Conservation (phyloP, 2,797 vertebrate species). For the Tadarida brasiliensis region DNA sequence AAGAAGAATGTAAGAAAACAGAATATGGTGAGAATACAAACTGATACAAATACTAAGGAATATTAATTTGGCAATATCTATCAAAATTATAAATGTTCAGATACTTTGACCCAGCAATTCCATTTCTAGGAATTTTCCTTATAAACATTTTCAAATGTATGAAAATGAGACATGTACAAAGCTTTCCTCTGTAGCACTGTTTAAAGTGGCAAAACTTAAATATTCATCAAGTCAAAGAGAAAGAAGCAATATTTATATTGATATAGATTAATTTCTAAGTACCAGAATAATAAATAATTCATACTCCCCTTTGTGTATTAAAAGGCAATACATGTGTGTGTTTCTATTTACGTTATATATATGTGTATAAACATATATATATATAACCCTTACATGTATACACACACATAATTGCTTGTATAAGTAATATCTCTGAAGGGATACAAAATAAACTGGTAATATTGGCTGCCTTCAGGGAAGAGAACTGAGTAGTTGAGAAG, state of each 20-base stretch:
- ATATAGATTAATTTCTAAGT: neutral
- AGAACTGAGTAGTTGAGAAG: neutral
- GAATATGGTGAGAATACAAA: neutral
- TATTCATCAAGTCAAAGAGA: neutral
- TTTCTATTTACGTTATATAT: neutral
- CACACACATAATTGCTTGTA: neutral
- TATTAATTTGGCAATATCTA: neutral
- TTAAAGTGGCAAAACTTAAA: neutral
- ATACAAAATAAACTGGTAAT: constrained; percentile 11
- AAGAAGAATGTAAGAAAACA: neutral
- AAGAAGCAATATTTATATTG: neutral
- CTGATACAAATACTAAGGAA: neutral
- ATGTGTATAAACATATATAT: too few relatives aligned
- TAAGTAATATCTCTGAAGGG: neutral
- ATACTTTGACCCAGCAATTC: neutral
- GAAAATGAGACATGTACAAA: constrained; percentile 23
- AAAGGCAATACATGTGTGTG: neutral
- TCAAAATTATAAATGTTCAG: neutral
- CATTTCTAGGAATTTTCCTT: neutral
- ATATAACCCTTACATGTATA: neutral
- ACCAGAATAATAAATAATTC: constrained; percentile 22
- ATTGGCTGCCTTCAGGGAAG: neutral
- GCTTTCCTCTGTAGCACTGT: neutral
- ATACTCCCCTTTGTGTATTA: neutral
- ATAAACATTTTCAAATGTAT: constrained; percentile 17